These are phyloP conservation scores for Elysia crispata DNA, from an alignment of 2,888 invertebrate genomes.

Conservation along the genomic window DNA sequence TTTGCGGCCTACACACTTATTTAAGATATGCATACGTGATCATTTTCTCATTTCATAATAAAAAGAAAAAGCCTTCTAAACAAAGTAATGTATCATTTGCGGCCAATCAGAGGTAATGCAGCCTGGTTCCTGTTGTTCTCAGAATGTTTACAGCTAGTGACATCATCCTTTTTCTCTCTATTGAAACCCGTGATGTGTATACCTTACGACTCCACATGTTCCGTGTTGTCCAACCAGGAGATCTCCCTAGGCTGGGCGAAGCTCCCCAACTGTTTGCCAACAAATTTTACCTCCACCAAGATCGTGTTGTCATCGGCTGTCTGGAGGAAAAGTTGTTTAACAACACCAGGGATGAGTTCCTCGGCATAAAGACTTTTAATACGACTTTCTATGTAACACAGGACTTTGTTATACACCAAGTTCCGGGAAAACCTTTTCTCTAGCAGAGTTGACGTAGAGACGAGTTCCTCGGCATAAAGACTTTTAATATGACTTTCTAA, in stretches of 20 bases:
- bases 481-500: too few relatives aligned
- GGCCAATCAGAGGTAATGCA: too few relatives aligned
- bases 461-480: too few relatives aligned
- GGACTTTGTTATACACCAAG: slow-evolving; percentile 41
- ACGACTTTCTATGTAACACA: slow-evolving; percentile 35
- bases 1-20: too few relatives aligned
- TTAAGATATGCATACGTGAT: too few relatives aligned
- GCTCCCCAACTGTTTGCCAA: slow-evolving; percentile 65
- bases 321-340: slow-evolving; percentile 63
- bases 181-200: too few relatives aligned
- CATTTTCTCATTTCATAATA: too few relatives aligned
- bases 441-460: background rate
- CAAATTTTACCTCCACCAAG: slow-evolving; percentile 65
- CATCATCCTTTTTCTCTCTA: too few relatives aligned
- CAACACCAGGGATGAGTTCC: slow-evolving; percentile 46
- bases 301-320: slow-evolving; percentile 64
- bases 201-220: background rate
- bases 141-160: too few relatives aligned
- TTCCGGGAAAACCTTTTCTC: background rate
- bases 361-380: slow-evolving; percentile 35
- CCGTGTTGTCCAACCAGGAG: slow-evolving; percentile 48
- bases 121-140: too few relatives aligned
- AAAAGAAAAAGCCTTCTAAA: too few relatives aligned
- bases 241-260: slow-evolving; percentile 59
- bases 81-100: too few relatives aligned